Percentiles rank a stretch among this genome's conserved stretches.
Conservation (phyloP, 1,140 invertebrate genomes). For the Cherax destructor region DNA sequence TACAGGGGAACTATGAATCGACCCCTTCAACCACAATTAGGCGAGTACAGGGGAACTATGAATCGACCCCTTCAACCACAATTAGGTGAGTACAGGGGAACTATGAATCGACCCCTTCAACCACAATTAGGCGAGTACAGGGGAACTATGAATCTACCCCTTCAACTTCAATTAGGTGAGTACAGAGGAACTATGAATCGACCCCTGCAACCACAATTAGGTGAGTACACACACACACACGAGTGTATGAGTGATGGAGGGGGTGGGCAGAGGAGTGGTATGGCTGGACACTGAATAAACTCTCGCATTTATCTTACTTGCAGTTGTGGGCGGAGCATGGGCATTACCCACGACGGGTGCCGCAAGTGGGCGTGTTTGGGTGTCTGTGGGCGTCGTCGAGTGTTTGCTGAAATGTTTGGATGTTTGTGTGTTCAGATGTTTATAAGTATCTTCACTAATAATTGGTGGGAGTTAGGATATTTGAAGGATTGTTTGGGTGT, state of each 20-base stretch:
- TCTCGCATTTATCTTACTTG: conserved; percentile 11
- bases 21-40: no score
- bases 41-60: no score
- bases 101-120: no score
- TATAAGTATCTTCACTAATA: no score
- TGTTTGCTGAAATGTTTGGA: neutral
- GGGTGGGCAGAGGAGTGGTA: neutral
- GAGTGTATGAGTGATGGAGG: conserved; percentile 4
- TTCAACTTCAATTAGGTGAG: no score
- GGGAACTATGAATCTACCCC: no score
- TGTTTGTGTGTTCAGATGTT: neutral
- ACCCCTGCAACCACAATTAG: neutral
- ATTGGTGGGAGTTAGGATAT: no score
- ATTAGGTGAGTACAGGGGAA: neutral
- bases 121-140: no score
- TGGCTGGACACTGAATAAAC: conserved; percentile 6
- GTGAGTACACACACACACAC: neutral
- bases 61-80: neutral
- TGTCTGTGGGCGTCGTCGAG: neutral
- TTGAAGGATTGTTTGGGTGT: no score
- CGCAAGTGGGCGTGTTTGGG: neutral
- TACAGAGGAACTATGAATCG: neutral
- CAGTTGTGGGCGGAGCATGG: neutral
- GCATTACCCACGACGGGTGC: neutral
- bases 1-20: no score